Evolutionary conservation across 2,888 invertebrate species (phyloP).

Genomic region (Nysson spinosus): DNA sequence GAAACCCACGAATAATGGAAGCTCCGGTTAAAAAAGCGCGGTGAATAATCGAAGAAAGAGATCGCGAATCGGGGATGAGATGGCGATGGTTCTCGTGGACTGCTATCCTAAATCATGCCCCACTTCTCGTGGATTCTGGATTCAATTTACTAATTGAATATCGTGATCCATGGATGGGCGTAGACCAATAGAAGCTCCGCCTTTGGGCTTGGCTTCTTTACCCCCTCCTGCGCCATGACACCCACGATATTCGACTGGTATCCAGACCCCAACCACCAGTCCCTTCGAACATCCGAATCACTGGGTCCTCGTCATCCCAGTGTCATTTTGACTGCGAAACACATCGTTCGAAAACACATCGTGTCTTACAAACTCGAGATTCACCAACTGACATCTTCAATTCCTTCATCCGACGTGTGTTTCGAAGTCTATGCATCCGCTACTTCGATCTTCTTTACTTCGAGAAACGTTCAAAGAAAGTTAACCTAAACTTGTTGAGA

Average conservation of each 20-base stretch:
- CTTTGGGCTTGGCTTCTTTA: conserved; percentile 19
- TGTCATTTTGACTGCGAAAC: conserved; percentile 63
- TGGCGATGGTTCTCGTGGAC: background rate
- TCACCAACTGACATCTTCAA: too few species aligned
- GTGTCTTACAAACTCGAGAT: too few species aligned
- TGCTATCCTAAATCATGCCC: conserved; percentile 54
- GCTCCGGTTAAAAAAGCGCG: too few species aligned
- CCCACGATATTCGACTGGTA: conserved; percentile 29
- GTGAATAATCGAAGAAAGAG: too few species aligned
- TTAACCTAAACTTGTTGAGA: too few species aligned
- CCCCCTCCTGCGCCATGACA: conserved; percentile 17
- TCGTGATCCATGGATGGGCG: conserved; percentile 41
- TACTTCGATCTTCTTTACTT: too few species aligned
- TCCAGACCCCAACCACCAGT: too few species aligned
- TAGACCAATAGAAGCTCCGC: conserved; percentile 43
- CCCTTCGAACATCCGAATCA: too few species aligned
- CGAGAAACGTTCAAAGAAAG: too few species aligned
- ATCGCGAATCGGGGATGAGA: background rate
- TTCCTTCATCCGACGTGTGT: too few species aligned
- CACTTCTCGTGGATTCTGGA: conserved; percentile 17
- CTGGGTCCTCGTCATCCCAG: conserved; percentile 52
- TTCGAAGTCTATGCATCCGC: too few species aligned
- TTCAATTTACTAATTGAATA: conserved; percentile 75
- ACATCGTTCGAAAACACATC: conserved; percentile 57
- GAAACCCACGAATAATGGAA: too few species aligned